Evolutionary conservation across 2,797 vertebrate species (phyloP).

Genomic region (Leptoclinus maculatus): DNA sequence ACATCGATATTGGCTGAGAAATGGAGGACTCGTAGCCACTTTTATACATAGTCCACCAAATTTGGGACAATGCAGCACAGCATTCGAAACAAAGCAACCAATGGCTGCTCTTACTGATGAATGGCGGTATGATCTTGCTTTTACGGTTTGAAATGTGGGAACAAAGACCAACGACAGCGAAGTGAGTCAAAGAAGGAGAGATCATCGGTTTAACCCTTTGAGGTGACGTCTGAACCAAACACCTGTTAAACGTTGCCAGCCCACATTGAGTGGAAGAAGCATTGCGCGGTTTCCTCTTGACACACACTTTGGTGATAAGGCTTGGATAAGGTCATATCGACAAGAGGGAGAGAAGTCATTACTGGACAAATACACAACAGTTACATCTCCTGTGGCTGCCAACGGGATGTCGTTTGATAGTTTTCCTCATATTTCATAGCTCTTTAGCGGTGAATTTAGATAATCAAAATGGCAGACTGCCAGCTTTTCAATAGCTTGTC

Average conservation of each 20-base stretch:
- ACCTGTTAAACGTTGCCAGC: neutral
- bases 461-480: slow-evolving; percentile 79
- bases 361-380: slow-evolving; percentile 70
- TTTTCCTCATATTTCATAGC: slow-evolving; percentile 73
- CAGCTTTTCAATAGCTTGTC: slow-evolving; percentile 74
- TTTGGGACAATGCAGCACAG: neutral
- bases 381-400: slow-evolving; percentile 66
- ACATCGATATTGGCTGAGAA: neutral
- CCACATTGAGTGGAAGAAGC: neutral
- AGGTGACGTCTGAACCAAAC: neutral
- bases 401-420: slow-evolving; percentile 60
- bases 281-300: slow-evolving; percentile 13
- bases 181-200: neutral
- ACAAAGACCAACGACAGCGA: neutral
- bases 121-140: neutral
- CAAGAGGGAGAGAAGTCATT: slow-evolving; percentile 67
- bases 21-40: neutral
- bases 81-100: neutral
- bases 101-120: neutral
- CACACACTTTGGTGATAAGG: slow-evolving; percentile 44
- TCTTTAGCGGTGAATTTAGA: slow-evolving; percentile 78
- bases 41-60: neutral
- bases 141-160: neutral
- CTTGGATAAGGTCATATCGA: slow-evolving; percentile 65
- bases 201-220: neutral